phyloP scores from a whole-genome alignment of 92 coral and sea anemone genomes.

The Isaurus tuberculatus region DNA sequence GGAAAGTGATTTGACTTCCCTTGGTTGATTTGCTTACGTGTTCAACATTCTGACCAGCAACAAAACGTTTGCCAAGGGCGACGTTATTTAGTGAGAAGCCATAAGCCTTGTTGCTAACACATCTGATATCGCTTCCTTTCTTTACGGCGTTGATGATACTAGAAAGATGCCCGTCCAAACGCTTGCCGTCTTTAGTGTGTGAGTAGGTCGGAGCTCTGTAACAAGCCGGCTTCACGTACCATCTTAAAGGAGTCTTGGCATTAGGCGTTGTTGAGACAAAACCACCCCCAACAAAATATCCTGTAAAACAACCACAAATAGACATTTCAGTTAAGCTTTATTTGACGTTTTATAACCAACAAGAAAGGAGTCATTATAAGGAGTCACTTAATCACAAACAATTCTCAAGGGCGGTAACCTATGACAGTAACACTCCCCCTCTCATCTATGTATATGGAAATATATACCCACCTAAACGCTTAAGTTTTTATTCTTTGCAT shows the following conservation, averaged over 20 bases:
- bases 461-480: no score
- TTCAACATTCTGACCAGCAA: slow-evolving; percentile 64
- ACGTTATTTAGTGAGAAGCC: slow-evolving; percentile 25
- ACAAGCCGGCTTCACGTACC: slow-evolving; percentile 67
- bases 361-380: no score
- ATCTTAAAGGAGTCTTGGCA: slow-evolving; percentile 49
- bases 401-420: no score
- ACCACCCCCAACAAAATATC: slow-evolving; percentile 81
- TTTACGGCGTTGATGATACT: slow-evolving; percentile 60
- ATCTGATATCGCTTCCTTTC: slow-evolving; percentile 74
- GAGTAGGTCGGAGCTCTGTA: slow-evolving; percentile 61
- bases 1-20: slow-evolving; percentile 51
- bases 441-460: no score
- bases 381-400: no score
- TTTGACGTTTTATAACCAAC: no score
- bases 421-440: no score
- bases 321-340: neutral
- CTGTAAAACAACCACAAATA: neutral
- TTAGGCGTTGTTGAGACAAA: slow-evolving; percentile 52
- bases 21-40: slow-evolving; percentile 61
- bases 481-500: no score
- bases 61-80: slow-evolving; percentile 2
- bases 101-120: slow-evolving; percentile 46
- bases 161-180: slow-evolving; percentile 56
- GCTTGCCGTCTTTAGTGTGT: slow-evolving; percentile 58